phyloP scores from a whole-genome alignment of 2,888 invertebrate genomes.

The Aricia artaxerxes region DNA sequence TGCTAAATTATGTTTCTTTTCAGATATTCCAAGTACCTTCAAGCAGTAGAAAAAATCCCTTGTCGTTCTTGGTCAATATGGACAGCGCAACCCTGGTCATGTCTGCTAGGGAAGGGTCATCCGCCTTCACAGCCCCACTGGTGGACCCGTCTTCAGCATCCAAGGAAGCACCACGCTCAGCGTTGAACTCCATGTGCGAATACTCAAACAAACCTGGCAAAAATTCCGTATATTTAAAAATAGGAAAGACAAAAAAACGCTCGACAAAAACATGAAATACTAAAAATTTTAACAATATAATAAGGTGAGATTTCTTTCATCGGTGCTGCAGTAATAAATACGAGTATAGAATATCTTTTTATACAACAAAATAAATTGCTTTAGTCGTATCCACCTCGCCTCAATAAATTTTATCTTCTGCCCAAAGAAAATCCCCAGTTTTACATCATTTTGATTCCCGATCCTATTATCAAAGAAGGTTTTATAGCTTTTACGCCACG shows the following conservation, averaged over 20 bases:
- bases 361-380: not conserved
- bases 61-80: slow-evolving; percentile 85
- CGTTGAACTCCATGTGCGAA: slow-evolving; percentile 90
- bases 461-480: slow-evolving; percentile 16
- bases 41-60: slow-evolving; percentile 87
- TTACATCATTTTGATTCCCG: slow-evolving; percentile 1
- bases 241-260: not conserved
- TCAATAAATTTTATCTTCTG: not conserved
- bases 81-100: slow-evolving; percentile 88
- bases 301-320: no score
- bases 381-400: not conserved
- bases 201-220: slow-evolving; percentile 78
- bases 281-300: no score
- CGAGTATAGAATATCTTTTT: not conserved
- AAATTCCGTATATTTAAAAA: no score
- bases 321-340: not conserved
- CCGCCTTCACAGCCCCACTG: slow-evolving; percentile 80
- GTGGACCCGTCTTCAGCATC: slow-evolving; percentile 78
- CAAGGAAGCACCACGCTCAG: slow-evolving; percentile 83
- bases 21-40: slow-evolving; percentile 76
- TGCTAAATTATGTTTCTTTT: not conserved
- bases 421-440: not conserved
- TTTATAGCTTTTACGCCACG: not conserved
- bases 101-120: slow-evolving; percentile 87
- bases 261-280: no score